Base-by-base conservation (phyloP, 2,888 invertebrate genomes). In the Rapana venosa region DNA sequence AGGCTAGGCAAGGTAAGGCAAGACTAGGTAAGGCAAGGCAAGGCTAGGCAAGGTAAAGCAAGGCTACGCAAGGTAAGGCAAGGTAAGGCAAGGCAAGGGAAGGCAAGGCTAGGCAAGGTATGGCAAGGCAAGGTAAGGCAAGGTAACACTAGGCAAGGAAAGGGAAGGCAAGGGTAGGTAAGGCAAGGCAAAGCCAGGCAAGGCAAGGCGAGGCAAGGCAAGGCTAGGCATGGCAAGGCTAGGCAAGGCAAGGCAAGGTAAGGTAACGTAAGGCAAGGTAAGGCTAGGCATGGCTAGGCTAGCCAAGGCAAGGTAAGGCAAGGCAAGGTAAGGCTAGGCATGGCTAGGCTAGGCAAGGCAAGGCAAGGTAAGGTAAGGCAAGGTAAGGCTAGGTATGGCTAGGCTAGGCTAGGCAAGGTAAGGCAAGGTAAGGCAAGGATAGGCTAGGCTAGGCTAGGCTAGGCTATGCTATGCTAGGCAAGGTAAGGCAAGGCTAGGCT, bases 341-440 rank as follows among this genome's bases (percentile, higher is more conserved):
- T 13, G 58, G 58, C 58, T 13, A 79, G 79, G 79, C 79, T 30
- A 79, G 32, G 32, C 70, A 79, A 79, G 32, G 79, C 32, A 79
- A 79, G 79, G 79, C 79, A 79, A 79, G 79, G 32, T 32, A 79
- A 84, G 47, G 84, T 22, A 66, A 90, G 61, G 56, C 58, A 56
- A 79, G 90, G 70, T 56, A 58, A 90, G 81, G n/a, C 77, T 47
- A 90, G 58, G 36, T 70, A 32, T 35, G 87, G 61, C 70, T 6
- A 70, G 74, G 32, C 87, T 70, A 70, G 87, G 58, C 79, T 83
- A 79, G 77, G 56, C 36, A 56, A 88, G 79, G 77, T 36, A 56
- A 88, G 36, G 47, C 47, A 35, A 79, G 87, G 79, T 58, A 35
- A 87, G 77, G 87, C 79, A 26, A 84, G 84, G 84, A 36, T 5